Evolutionary conservation across 2,797 vertebrate species (phyloP).

Genomic region (Thunnus albacares): DNA sequence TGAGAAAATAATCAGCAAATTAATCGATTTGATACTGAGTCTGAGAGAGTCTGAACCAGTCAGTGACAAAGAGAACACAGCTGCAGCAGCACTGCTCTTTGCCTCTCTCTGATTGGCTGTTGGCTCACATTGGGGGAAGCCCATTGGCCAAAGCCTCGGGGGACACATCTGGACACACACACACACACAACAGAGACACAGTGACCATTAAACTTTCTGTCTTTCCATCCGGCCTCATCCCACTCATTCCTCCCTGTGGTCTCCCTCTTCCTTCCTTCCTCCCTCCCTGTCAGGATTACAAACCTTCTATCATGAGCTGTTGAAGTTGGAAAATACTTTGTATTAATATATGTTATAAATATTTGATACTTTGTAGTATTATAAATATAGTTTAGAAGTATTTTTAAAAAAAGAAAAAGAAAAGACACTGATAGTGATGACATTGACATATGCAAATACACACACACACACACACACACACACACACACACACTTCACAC

Average conservation of each 20-base stretch:
- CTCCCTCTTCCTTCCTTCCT: slow-evolving; percentile 6
- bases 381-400: too few species aligned
- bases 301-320: too few species aligned
- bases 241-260: slow-evolving; percentile 21
- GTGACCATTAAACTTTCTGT: not conserved
- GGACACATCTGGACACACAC: slow-evolving; percentile 42
- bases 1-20: too few species aligned
- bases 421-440: not conserved
- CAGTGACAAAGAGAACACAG: slow-evolving; percentile 41
- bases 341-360: too few species aligned
- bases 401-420: not conserved
- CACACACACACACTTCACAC: not conserved
- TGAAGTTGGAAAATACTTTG: too few species aligned
- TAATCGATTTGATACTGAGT: too few species aligned
- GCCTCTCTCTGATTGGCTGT: slow-evolving; percentile 28
- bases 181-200: not conserved
- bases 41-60: too few species aligned
- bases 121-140: not conserved
- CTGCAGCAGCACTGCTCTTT: slow-evolving; percentile 17
- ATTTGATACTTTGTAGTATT: too few species aligned
- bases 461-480: slow-evolving; percentile 9
- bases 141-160: slow-evolving; percentile 11
- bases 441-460: not conserved
- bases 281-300: too few species aligned
- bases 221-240: slow-evolving; percentile 24